A percentile compares a stretch with the other conserved stretches of the same genome.
Evolutionary conservation across 2,113 vertebrate genomes (phyloP).

Genomic region (Piaya cayana): DNA sequence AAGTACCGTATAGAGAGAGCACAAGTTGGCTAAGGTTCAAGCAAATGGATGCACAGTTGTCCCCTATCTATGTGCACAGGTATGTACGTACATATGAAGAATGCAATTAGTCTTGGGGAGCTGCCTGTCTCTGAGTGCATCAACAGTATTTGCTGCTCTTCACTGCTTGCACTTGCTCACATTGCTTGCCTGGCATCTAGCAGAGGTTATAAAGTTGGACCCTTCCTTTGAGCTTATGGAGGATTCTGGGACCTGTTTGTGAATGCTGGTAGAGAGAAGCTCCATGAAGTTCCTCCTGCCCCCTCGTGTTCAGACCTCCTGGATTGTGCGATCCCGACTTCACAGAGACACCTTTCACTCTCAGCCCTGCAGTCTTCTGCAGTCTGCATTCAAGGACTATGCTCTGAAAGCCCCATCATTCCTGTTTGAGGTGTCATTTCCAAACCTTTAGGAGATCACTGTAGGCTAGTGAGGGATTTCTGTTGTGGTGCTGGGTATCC

Average conservation of each 20-base stretch:
- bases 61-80: background rate
- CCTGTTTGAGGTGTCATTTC: background rate
- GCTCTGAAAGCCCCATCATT: background rate
- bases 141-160: background rate
- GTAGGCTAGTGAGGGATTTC: background rate
- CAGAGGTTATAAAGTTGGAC: background rate
- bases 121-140: background rate
- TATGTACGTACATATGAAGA: background rate
- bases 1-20: background rate
- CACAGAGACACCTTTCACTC: fast-evolving
- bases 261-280: background rate
- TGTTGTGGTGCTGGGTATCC: background rate
- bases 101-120: background rate
- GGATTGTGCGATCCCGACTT: background rate
- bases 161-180: background rate
- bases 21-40: background rate
- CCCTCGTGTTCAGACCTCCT: background rate
- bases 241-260: background rate
- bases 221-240: background rate
- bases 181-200: background rate
- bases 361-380: background rate
- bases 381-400: background rate
- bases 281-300: background rate
- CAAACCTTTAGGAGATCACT: background rate
- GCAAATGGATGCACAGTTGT: background rate